A percentile compares a stretch with the other conserved stretches of the same genome.
Evolutionary conservation across 2,888 invertebrate species (phyloP).

Genomic region (Coremacera marginata): DNA sequence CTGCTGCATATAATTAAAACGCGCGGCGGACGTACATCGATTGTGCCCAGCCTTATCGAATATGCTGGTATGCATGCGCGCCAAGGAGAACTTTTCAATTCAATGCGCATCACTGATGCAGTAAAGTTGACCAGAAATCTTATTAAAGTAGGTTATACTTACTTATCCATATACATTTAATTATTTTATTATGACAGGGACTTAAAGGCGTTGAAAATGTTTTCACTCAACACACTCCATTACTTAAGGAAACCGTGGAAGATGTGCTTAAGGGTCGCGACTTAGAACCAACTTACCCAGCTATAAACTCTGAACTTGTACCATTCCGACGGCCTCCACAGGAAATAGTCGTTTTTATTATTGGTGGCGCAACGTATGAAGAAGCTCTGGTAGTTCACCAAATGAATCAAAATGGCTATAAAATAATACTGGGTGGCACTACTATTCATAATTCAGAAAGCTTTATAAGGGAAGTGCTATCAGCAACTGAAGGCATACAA

Average conservation of each 20-base stretch:
- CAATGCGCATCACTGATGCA: conserved; percentile 93
- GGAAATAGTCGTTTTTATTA: conserved; percentile 95
- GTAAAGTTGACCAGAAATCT: conserved; percentile 76
- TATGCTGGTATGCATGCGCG: conserved; percentile 87
- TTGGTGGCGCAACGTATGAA: conserved; percentile 97
- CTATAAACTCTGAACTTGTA: conserved; percentile 77
- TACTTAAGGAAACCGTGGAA: conserved; percentile 89
- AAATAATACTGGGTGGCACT: conserved; percentile 91
- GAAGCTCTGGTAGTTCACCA: conserved; percentile 89
- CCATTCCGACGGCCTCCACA: conserved; percentile 78
- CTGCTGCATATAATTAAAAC: conserved; percentile 81
- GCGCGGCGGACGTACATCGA: conserved; percentile 78
- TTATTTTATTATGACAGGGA: conserved; percentile 70
- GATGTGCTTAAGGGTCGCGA: conserved; percentile 91
- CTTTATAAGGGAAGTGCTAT: conserved; percentile 82
- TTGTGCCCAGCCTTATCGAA: conserved; percentile 78
- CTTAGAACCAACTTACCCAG: conserved; percentile 88
- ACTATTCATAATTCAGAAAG: conserved; percentile 88
- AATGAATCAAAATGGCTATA: conserved; percentile 80
- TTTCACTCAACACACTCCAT: conserved; percentile 97
- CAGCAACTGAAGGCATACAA: conserved; percentile 76
- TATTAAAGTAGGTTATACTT: conserved; percentile 57
- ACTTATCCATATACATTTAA: background rate
- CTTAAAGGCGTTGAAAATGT: conserved; percentile 98
- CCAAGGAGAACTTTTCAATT: conserved; percentile 87